Conservation (phyloP, 2,888 invertebrate species). For the Beris chalybata region DNA sequence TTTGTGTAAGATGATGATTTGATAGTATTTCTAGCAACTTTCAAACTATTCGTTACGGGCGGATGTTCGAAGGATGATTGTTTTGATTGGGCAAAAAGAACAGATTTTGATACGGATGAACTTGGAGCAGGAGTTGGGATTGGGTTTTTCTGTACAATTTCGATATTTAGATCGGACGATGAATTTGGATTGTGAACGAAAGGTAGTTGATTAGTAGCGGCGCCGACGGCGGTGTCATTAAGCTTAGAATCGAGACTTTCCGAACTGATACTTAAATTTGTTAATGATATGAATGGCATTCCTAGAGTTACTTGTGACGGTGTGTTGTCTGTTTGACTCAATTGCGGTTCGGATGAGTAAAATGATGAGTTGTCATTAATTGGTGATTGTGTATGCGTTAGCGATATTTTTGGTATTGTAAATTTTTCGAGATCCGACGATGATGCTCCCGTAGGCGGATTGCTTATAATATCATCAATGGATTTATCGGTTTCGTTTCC, state of each 20-base stretch:
- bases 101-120: neutral
- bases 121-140: neutral
- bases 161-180: neutral
- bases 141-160: neutral
- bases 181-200: neutral
- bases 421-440: slow-evolving; percentile 5
- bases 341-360: slow-evolving; percentile 38
- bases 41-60: slow-evolving; percentile 40
- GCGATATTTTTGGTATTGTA: slow-evolving; percentile 27
- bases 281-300: slow-evolving; percentile 35
- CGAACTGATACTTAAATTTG: slow-evolving; percentile 28
- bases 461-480: neutral
- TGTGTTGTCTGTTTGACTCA: slow-evolving; percentile 8
- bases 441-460: slow-evolving; percentile 16
- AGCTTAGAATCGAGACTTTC: slow-evolving; percentile 13
- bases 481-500: slow-evolving; percentile 6
- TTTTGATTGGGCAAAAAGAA: neutral
- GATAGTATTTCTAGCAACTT: slow-evolving; percentile 47
- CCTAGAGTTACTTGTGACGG: neutral
- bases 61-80: neutral
- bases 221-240: slow-evolving; percentile 12
- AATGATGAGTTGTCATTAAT: slow-evolving; percentile 4
- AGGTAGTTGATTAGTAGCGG: slow-evolving; percentile 17
- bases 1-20: slow-evolving; percentile 39
- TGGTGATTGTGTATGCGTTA: slow-evolving; percentile 11